Evolutionary conservation across 92 coral and sea anemone species (phyloP), one percentile per base, ranked within the genome.

Genomic region (Porites cylindrica): DNA sequence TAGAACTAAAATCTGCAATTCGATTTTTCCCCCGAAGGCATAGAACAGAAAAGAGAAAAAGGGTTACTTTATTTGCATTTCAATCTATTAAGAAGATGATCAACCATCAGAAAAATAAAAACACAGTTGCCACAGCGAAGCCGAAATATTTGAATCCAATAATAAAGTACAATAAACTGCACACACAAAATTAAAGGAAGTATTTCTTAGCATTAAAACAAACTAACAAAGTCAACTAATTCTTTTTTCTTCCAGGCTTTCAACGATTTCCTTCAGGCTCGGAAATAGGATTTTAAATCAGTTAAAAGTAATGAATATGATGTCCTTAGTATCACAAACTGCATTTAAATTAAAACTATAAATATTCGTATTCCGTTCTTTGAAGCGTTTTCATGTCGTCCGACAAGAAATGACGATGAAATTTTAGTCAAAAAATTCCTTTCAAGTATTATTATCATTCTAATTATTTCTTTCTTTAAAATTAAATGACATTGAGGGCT

Each of bases 271-370:
- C 87, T 58, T 62, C 29, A 83, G 73, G 73, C 65, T 75, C 63
- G 64, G 87, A 61, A 56, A 52, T 4, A n/a, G 6, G 32, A 9
- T 73, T 83, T 63, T 65, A 83, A 61, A 75, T 83, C 87, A 61
- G 59, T 26, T 47, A 24, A 54, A 71, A 62, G 70, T 52, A 70
- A 82, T 82, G 17, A 82, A 26, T 20, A 68, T 56, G 11, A 38
- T 38, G 47, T 38, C 16, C 70, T n/a, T 16, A 70, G 72, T 83
- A 83, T 83, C 87, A 62, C 67, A 83, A 61, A 50, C 72, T 64
- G 72, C 71, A 51, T 73, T 73, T 60, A 74, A 73, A 82, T 72
- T 60, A 72, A 72, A n/a, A 62, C 80, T 38, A 24, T 62, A 75
- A 83, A 72, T 73, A 72, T 20, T 50, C 51, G 17, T 47, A 2